Conservation (phyloP, 2,797 vertebrate genomes). For the Babyrousa celebensis region DNA sequence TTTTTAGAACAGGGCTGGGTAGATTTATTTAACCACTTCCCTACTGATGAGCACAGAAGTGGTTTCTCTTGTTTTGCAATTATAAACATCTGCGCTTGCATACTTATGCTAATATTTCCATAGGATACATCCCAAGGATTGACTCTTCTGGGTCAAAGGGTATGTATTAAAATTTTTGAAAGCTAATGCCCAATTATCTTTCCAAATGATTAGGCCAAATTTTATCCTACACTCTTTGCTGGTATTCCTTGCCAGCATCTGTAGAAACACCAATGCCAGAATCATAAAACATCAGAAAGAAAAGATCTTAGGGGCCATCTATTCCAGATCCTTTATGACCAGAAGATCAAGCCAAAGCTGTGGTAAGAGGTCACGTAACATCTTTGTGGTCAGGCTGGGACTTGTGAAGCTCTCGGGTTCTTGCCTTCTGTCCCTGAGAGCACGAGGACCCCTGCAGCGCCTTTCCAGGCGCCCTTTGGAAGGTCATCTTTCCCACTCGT, state of each 20-base stretch:
- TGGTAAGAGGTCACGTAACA: background rate
- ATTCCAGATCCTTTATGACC: background rate
- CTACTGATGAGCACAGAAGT: background rate
- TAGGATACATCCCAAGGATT: slow-evolving; percentile 3
- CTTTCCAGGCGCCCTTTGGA: background rate
- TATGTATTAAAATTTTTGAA: slow-evolving; percentile 2
- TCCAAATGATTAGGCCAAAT: background rate
- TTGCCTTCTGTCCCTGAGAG: background rate
- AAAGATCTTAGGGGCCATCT: background rate
- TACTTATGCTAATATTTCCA: background rate
- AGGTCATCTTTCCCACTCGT: background rate
- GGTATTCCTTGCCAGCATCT: background rate
- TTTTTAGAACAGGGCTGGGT: background rate
- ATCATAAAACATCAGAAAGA: slow-evolving; percentile 20
- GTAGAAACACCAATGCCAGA: slow-evolving; percentile 6
- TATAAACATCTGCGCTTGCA: background rate
- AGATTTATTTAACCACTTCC: background rate
- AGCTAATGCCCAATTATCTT: slow-evolving; percentile 26
- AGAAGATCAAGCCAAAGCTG: background rate
- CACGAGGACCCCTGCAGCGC: background rate
- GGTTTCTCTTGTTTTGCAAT: background rate
- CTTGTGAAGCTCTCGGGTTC: background rate
- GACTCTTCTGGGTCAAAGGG: background rate
- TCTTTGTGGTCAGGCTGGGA: background rate
- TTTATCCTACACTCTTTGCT: background rate